These are phyloP conservation scores for Prorops nasuta DNA, from an alignment of 1,140 invertebrate species.

Conservation along the genomic window DNA sequence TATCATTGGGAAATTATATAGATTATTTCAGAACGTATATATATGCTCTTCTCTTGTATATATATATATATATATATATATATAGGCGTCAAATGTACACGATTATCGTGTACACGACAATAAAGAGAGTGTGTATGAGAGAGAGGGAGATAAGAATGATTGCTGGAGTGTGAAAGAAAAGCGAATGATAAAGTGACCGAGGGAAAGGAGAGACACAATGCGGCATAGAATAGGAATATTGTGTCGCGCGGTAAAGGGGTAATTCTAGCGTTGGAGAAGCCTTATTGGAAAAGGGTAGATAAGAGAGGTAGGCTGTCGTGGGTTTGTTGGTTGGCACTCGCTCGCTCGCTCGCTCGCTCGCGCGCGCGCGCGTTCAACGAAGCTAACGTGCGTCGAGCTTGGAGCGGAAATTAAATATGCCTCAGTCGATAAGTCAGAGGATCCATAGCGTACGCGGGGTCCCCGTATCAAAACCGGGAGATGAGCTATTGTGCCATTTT, in stretches of 20 bases:
- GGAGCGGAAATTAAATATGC: slow-evolving; percentile 59
- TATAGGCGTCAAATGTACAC: too few species aligned
- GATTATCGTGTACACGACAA: too few species aligned
- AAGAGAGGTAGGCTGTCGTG: slow-evolving; percentile 29
- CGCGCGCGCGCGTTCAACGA: neutral
- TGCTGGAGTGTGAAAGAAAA: neutral
- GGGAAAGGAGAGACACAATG: slow-evolving; percentile 37
- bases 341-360: slow-evolving; percentile 4
- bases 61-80: too few species aligned
- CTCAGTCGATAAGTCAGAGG: slow-evolving; percentile 55
- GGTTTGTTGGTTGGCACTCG: neutral
- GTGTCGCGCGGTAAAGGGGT: slow-evolving; percentile 41
- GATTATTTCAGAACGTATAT: too few species aligned
- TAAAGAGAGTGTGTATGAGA: too few species aligned
- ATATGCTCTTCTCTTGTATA: too few species aligned
- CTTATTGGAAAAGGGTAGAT: slow-evolving; percentile 58
- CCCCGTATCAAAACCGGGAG: slow-evolving; percentile 51
- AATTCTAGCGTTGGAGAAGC: slow-evolving; percentile 49
- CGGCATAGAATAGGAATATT: slow-evolving; percentile 44
- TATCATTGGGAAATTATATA: too few species aligned
- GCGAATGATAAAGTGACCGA: slow-evolving; percentile 17
- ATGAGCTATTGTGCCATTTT: slow-evolving; percentile 58
- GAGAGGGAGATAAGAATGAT: neutral
- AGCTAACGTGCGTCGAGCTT: slow-evolving; percentile 25
- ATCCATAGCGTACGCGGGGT: slow-evolving; percentile 34